Evolutionary conservation across 2,888 invertebrate species (phyloP).

Genomic region (Empis livida): DNA sequence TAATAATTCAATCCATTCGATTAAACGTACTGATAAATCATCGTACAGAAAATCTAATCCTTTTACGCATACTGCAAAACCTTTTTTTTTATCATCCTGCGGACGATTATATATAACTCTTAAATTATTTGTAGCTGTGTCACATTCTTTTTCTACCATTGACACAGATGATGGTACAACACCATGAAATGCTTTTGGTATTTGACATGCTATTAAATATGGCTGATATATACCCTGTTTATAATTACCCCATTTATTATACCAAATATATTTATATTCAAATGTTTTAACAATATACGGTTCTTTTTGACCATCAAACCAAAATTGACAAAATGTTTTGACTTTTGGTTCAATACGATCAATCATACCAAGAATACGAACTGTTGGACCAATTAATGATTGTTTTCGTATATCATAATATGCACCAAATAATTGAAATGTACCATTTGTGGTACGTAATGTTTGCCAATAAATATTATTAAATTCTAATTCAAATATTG

Average conservation of each 20-base stretch:
- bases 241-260: slow-evolving; percentile 88
- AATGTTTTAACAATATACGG: slow-evolving; percentile 69
- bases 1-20: slow-evolving; percentile 90
- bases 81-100: slow-evolving; percentile 46
- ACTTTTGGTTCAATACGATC: slow-evolving; percentile 76
- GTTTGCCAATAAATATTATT: slow-evolving; percentile 92
- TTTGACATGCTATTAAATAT: slow-evolving; percentile 76
- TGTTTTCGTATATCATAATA: slow-evolving; percentile 71
- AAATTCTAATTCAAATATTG: slow-evolving; percentile 80
- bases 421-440: slow-evolving; percentile 81
- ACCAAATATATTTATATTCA: slow-evolving; percentile 91
- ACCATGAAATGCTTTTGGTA: slow-evolving; percentile 60
- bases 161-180: slow-evolving; percentile 73
- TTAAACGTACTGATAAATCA: slow-evolving; percentile 74
- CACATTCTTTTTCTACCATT: slow-evolving; percentile 71
- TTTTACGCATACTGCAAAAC: slow-evolving; percentile 87
- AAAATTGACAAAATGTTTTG: slow-evolving; percentile 74
- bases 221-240: slow-evolving; percentile 85
- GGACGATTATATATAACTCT: slow-evolving; percentile 71
- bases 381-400: slow-evolving; percentile 68
- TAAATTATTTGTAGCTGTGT: slow-evolving; percentile 73
- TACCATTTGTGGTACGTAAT: slow-evolving; percentile 66
- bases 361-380: slow-evolving; percentile 78
- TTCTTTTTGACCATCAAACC: slow-evolving; percentile 74
- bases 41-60: slow-evolving; percentile 87